Percentiles rank a stretch among this genome's conserved stretches.
phyloP scores from a whole-genome alignment of 2,888 invertebrate species.

The Seladonia tumulorum region DNA sequence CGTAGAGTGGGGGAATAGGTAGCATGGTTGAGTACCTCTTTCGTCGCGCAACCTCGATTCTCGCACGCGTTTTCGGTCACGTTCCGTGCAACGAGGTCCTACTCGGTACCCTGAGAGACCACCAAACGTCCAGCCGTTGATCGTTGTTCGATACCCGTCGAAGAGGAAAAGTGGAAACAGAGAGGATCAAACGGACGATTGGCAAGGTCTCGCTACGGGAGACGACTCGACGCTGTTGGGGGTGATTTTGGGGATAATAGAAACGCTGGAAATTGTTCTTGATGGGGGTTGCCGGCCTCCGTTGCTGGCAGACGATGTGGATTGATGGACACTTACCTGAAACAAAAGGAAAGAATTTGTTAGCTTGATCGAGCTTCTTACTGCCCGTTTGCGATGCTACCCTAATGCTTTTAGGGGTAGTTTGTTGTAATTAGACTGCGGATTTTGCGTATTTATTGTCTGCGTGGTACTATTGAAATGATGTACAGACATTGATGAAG shows the following conservation, averaged over 20 bases:
- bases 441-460: no score
- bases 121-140: background rate
- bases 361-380: background rate
- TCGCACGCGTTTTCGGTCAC: no score
- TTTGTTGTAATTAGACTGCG: no score
- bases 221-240: background rate
- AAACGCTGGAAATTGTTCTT: background rate
- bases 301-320: background rate
- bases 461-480: no score
- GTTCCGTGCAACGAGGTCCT: no score
- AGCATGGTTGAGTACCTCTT: no score
- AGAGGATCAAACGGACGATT: background rate
- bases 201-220: background rate
- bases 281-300: background rate
- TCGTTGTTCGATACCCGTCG: background rate
- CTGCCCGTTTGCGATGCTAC: background rate
- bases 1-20: no score
- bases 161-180: conserved; percentile 8
- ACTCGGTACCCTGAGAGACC: background rate
- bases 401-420: no score
- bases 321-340: conserved; percentile 39
- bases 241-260: conserved; percentile 5
- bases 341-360: conserved; percentile 22
- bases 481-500: no score
- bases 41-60: no score